Conservation (phyloP, 2,888 invertebrate genomes). For the Drosophila ezoana region DNA sequence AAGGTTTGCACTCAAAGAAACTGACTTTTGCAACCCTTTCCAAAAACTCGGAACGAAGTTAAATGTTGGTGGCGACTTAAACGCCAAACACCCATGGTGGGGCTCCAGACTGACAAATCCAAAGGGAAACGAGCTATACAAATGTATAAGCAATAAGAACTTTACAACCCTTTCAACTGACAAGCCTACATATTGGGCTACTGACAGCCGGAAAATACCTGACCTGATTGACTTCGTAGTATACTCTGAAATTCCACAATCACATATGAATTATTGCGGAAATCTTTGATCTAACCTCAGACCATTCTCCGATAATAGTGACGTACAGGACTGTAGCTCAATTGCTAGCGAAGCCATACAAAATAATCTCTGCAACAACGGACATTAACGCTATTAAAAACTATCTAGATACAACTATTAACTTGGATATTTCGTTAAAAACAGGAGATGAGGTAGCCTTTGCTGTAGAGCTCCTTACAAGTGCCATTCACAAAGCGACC, state of each 20-base stretch:
- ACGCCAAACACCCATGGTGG: not conserved
- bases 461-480: conserved; percentile 14
- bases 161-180: conserved; percentile 7
- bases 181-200: conserved; percentile 8
- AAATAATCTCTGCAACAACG: conserved; percentile 14
- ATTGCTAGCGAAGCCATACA: conserved; percentile 13
- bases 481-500: conserved; percentile 16
- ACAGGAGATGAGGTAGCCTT: conserved; percentile 5
- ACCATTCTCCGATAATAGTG: conserved; percentile 5
- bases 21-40: conserved; percentile 6
- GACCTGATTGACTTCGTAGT: conserved; percentile 5
- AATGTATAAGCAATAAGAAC: conserved; percentile 2
- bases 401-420: conserved; percentile 4
- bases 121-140: not conserved
- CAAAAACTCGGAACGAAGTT: not conserved
- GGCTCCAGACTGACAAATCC: not conserved
- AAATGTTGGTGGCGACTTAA: not conserved
- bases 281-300: conserved; percentile 5
- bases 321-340: conserved; percentile 7
- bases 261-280: conserved; percentile 7
- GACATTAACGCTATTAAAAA: conserved; percentile 13
- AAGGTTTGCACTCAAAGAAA: conserved; percentile 4
- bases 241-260: conserved; percentile 7
- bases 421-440: conserved; percentile 21
- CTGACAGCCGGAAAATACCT: conserved; percentile 1